Evolutionary conservation across 2,113 vertebrate species (phyloP), one percentile per base, ranked within the genome.

Genomic region (Anser brachyrhynchus): DNA sequence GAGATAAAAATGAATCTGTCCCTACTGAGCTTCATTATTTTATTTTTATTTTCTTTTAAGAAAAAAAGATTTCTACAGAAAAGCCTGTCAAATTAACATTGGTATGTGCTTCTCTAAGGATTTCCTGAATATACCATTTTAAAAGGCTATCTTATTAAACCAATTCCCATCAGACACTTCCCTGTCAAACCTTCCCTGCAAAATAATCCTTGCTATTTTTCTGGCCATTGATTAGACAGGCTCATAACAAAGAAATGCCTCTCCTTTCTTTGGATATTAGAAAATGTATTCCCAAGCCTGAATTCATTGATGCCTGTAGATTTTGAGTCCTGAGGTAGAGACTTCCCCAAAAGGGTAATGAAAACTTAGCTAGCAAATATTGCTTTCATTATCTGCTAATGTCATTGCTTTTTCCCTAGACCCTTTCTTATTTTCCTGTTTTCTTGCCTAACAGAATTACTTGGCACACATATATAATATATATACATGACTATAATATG

Each of bases 91-190:
- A 90, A 54, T 89, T 67, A 87, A 89, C 70, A 17, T 81, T 57
- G 22, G 19, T 84, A 39, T 57, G 33, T 79, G 7, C 14, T 86
- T 95, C 80, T 92, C 58, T 35, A 67, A 88, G 86, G 92, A 74
- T 76, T 85, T 89, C 31, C 28, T 44, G 41, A 89, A 67, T 62
- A 81, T 8, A 64, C 41, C 5, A n/a, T 78, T 92, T 84, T 49
- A 61, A 92, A 93, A 85, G 62, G 23, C 88, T 90, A 55, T 87
- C 75, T 91, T 92, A 78, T 82, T 94, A 94, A 96, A 91, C 18
- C 17, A 77, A 39, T 91, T 85, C 84, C 70, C 66, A 77, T 44
- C 39, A 74, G 46, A 62, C 29, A 17, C 9, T 85, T 95, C 37
- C 51, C 18, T 93, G 88, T 89, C 67, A 94, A 93, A 64, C 18